Evolutionary conservation across 2,888 invertebrate species (phyloP), one percentile per base, ranked within the genome.

Genomic region (Hirtodrosophila histrioides): DNA sequence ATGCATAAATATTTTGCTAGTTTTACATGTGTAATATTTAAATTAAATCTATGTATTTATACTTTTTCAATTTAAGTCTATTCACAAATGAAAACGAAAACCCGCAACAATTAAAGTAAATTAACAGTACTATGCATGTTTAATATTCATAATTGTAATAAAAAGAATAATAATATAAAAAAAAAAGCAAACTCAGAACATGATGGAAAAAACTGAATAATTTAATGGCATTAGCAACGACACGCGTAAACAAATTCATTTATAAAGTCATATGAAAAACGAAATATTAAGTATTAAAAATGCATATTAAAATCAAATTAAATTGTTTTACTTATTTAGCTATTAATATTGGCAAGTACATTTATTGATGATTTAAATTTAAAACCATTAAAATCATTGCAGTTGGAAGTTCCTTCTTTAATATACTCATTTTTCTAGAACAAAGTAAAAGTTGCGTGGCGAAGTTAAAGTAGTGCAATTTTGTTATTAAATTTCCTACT

Each of bases 101-200:
- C 8, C 51, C 53, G 60, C 45, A 60, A 61, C 56, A 71, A 84
- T 72, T 73, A 62, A 75, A 70, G 63, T 73, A 72, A 72, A 84
- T 81, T 76, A 73, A 72, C 67, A 64, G 45, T 74, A 78, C 66
- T 69, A 64, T 83, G 84, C 80, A 84, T 83, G 75, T 74, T 84
- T 88, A 78, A 84, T 86, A 84, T 72, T 83, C 86, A 80, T 70
- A 80, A 71, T 70, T 79, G 77, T 77, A 82, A 69, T 80, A 67
- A 63, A 46, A 64, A 69, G 44, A 60, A 45, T 77, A 86, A 70
- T 77, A 67, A 65, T 49, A 41, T 46, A 46, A 65, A 41, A 69
- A 62, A 35, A 51, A 60, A 50, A 64, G 51, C 8, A 10, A 63
- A 51, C 53, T 37, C 46, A 51, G 44, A 66, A 50, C 44, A 75